Evolutionary conservation across 2,113 vertebrate species (phyloP).

Genomic region (Lathamus discolor): DNA sequence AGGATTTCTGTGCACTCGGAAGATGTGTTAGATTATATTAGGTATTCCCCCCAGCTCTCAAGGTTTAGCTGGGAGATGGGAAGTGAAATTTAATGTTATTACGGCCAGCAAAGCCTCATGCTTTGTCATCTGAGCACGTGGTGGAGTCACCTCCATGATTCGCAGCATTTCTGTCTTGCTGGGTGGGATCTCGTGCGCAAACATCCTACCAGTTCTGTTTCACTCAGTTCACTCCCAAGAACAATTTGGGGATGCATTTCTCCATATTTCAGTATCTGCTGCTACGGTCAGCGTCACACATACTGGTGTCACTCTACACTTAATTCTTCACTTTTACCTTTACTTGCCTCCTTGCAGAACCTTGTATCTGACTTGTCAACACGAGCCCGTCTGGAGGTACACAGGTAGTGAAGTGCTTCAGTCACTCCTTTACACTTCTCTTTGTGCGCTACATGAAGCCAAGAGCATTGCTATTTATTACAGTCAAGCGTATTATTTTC

Average conservation of each 20-base stretch:
- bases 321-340: neutral
- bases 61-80: neutral
- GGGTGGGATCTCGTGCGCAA: neutral
- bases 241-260: neutral
- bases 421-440: neutral
- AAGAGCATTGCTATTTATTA: neutral
- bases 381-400: fast-evolving
- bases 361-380: neutral
- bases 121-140: slow-evolving; percentile 24
- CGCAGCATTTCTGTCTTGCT: neutral
- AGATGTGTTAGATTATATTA: neutral
- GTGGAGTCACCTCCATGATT: neutral
- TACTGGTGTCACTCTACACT: neutral
- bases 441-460: neutral
- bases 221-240: neutral
- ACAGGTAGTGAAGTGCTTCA: neutral
- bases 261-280: neutral
- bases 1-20: neutral
- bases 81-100: slow-evolving; percentile 3
- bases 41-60: neutral
- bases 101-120: neutral
- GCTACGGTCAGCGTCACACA: neutral
- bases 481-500: neutral
- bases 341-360: neutral
- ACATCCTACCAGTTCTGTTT: neutral